Evolutionary conservation across 1,140 invertebrate species (phyloP).

Genomic region (Drosophila lini): DNA sequence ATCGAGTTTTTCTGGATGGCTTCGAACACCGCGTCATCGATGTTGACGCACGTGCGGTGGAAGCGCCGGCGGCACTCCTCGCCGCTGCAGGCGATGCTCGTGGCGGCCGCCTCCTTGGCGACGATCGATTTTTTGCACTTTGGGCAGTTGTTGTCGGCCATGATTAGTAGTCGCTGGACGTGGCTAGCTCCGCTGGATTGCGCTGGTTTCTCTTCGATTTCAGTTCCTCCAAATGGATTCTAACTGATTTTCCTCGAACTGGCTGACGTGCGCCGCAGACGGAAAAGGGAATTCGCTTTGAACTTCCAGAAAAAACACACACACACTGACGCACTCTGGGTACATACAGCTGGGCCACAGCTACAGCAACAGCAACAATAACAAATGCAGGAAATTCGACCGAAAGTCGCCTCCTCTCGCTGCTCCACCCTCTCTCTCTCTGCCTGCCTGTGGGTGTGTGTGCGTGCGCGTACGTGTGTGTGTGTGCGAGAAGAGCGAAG

Average conservation of each 20-base stretch:
- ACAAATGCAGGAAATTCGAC: conserved; percentile 37
- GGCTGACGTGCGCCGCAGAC: conserved; percentile 29
- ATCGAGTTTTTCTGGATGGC: conserved; percentile 80
- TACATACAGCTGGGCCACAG: conserved; percentile 27
- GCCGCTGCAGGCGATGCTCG: conserved; percentile 74
- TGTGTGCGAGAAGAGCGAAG: conserved; percentile 65
- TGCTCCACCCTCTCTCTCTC: conserved; percentile 18
- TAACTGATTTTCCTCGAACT: conserved; percentile 1
- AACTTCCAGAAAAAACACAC: conserved; percentile 54
- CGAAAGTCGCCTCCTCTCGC: conserved; percentile 42
- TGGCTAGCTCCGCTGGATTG: conserved; percentile 27
- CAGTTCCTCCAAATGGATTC: conserved; percentile 1
- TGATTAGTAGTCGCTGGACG: conserved; percentile 16
- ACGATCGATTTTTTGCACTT: conserved; percentile 83
- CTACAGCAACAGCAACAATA: conserved; percentile 42
- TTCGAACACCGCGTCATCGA: conserved; percentile 77
- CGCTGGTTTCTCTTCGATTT: neutral
- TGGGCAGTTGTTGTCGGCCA: conserved; percentile 81
- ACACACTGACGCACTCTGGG: conserved; percentile 48
- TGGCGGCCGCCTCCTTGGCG: conserved; percentile 74
- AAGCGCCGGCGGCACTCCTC: conserved; percentile 80
- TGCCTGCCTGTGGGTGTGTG: neutral
- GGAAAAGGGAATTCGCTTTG: conserved; percentile 30
- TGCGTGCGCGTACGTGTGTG: conserved; percentile 41
- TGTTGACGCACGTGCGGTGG: conserved; percentile 79